Evolutionary conservation across 2,888 invertebrate genomes (phyloP).

Genomic region (Carpatolechia fugitivella): DNA sequence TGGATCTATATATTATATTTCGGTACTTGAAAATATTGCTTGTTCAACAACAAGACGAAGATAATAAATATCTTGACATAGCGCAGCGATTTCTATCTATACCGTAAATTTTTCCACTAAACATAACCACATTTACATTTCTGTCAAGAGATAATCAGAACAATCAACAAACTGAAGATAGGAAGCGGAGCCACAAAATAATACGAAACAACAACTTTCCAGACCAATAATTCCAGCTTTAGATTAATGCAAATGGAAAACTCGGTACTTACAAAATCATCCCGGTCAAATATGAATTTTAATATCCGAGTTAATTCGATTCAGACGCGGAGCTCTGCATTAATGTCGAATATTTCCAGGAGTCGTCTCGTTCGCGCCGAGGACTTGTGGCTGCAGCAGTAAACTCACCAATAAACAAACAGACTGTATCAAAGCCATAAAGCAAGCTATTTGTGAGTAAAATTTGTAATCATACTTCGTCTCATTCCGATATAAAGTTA

Average conservation of each 20-base stretch:
- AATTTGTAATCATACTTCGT: slow-evolving; percentile 61
- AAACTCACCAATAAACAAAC: slow-evolving; percentile 56
- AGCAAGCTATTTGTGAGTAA: slow-evolving; percentile 53
- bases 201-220: slow-evolving; percentile 7
- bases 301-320: slow-evolving; percentile 52
- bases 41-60: no score
- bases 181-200: not conserved
- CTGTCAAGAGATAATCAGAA: not conserved
- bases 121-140: not conserved
- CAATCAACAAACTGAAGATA: not conserved
- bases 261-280: slow-evolving; percentile 58
- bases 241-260: slow-evolving; percentile 29
- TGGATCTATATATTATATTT: no score
- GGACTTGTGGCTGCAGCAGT: slow-evolving; percentile 30
- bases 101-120: no score
- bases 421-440: slow-evolving; percentile 53
- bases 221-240: slow-evolving; percentile 6
- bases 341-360: slow-evolving; percentile 52
- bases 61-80: no score
- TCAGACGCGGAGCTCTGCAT: slow-evolving; percentile 43
- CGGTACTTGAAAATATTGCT: no score
- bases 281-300: slow-evolving; percentile 48
- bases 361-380: slow-evolving; percentile 51
- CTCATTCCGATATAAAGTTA: slow-evolving; percentile 46
- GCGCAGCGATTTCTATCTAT: not conserved